Conservation (phyloP, 2,888 invertebrate genomes). For the Agonopterix arenella region DNA sequence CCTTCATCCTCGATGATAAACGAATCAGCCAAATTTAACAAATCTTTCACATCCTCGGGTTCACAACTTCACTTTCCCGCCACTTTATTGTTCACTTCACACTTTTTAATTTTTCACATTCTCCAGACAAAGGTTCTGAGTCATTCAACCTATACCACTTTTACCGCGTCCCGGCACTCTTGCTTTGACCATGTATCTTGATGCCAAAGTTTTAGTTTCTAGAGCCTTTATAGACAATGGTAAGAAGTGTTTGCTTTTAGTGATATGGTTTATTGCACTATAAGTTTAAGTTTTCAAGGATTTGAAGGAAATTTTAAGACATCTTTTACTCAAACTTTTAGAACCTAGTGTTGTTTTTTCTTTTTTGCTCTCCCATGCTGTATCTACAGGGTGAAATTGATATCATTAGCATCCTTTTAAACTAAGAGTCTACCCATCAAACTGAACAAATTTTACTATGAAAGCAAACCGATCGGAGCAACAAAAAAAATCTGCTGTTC, state of each 20-base stretch:
- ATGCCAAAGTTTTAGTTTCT: not conserved
- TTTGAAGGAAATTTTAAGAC: not conserved
- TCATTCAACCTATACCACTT: conserved; percentile 53
- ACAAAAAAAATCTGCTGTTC: no score
- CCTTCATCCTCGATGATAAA: conserved; percentile 9
- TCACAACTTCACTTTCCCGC: not conserved
- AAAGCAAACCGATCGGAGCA: no score
- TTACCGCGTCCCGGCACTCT: conserved; percentile 26
- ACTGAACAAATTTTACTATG: no score
- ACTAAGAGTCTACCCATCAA: no score
- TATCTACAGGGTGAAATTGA: no score
- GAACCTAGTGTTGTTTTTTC: no score
- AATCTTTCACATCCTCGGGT: no score
- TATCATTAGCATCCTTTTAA: no score
- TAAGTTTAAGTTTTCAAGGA: not conserved
- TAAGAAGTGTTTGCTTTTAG: no score
- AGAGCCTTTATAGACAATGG: no score
- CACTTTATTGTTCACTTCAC: not conserved
- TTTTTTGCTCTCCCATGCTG: no score
- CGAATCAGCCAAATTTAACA: not conserved
- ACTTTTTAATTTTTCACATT: conserved; percentile 8
- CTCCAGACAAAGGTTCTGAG: not conserved
- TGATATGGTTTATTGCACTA: not conserved
- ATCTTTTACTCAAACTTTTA: no score
- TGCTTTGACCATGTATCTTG: conserved; percentile 41